Evolutionary conservation across 2,797 vertebrate species (phyloP).

Genomic region (Anabas testudineus): DNA sequence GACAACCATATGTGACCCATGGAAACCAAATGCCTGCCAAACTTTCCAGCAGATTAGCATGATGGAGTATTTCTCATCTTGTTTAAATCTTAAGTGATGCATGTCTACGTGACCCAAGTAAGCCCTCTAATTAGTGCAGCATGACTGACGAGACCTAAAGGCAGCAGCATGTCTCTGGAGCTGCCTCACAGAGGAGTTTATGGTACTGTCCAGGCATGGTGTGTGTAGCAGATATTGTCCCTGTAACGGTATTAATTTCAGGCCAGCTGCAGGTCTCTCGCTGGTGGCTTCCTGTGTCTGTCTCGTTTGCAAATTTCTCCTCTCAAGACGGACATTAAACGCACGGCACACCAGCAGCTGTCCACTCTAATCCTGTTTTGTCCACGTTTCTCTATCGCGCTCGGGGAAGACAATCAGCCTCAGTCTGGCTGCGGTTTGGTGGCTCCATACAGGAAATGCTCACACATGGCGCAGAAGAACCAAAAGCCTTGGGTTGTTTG

Average conservation of each 20-base stretch:
- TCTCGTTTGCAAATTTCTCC: constrained; percentile 77
- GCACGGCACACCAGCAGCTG: constrained; percentile 82
- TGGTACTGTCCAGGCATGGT: constrained; percentile 40
- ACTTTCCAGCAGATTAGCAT: constrained; percentile 46
- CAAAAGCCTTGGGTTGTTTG: constrained; percentile 49
- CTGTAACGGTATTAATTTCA: constrained; percentile 75
- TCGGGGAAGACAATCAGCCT: constrained; percentile 53
- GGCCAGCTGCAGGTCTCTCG: constrained; percentile 75
- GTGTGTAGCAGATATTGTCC: constrained; percentile 49
- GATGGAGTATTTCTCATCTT: constrained; percentile 52
- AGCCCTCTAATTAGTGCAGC: constrained; percentile 64
- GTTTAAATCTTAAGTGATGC: constrained; percentile 63
- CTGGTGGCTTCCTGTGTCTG: constrained; percentile 80
- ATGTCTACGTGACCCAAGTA: constrained; percentile 55
- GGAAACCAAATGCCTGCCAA: constrained; percentile 29
- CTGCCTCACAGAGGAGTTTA: constrained; percentile 34
- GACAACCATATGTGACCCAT: constrained; percentile 26
- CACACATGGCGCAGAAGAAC: constrained; percentile 37
- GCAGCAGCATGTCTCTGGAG: constrained; percentile 31
- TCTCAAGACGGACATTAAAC: constrained; percentile 71
- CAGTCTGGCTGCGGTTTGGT: constrained; percentile 66
- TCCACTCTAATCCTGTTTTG: constrained; percentile 78
- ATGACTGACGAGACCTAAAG: constrained; percentile 56
- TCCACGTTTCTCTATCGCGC: constrained; percentile 65
- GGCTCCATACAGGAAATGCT: constrained; percentile 51